phyloP scores from a whole-genome alignment of 2,113 vertebrate species.

The Chaetodon auriga region DNA sequence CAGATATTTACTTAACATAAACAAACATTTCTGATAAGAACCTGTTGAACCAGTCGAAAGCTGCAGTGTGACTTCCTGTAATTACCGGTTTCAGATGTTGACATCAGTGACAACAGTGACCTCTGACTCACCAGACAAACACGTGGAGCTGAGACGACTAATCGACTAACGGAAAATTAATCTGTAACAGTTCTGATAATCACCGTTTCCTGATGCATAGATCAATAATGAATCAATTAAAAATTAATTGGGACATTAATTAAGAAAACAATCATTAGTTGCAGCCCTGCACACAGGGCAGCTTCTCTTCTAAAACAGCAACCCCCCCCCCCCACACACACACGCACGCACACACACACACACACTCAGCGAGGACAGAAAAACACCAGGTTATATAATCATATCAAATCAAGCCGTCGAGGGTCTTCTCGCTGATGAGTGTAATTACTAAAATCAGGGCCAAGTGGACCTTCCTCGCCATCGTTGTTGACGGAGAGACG shows the following conservation, averaged over 20 bases:
- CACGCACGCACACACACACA: too few species aligned
- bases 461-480: background rate
- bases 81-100: background rate
- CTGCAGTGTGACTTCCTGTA: background rate
- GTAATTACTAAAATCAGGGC: conserved; percentile 7
- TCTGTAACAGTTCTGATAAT: background rate
- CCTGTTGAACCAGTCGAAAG: background rate
- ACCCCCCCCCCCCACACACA: too few species aligned
- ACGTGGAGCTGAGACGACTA: too few species aligned
- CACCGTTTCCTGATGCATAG: too few species aligned
- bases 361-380: background rate
- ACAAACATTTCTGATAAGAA: background rate
- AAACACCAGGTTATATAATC: background rate
- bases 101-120: too few species aligned
- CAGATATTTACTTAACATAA: background rate
- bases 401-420: conserved; percentile 15
- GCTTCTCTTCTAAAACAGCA: too few species aligned
- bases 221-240: background rate
- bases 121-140: too few species aligned
- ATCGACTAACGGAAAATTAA: too few species aligned
- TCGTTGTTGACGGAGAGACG: background rate
- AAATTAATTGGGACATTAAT: too few species aligned
- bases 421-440: background rate
- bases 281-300: too few species aligned
- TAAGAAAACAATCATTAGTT: too few species aligned